Base-by-base conservation (phyloP, 2,797 vertebrate genomes). In the Bryconaethiops microstoma region DNA sequence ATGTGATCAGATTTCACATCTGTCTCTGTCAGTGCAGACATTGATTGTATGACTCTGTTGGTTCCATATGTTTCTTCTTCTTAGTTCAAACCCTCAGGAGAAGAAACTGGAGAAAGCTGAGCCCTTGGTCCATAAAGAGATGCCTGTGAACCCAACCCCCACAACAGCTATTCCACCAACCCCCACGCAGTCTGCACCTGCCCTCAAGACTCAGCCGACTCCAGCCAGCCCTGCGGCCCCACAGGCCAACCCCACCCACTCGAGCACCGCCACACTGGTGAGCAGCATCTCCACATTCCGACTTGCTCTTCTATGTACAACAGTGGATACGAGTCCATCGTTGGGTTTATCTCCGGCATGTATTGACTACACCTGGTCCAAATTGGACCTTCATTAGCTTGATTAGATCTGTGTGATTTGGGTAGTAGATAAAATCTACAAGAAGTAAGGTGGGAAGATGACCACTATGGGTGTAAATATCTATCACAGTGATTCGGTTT, bases 91-190 rank as follows among this genome's bases (percentile, higher is more conserved):
- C 81, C 88, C 88, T 83, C 92, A 87, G 82, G 94, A 95, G 88
- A 93, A 93, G 86, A 92, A 89, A 86, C 86, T 81, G 5, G 94
- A 94, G 76, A 90, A 90, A 74, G 23, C 82, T 2, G 93, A 94
- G 70, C 76, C 86, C 21, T 80, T 82, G 7, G 79, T 81, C 76
- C 89, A 88, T 48, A 94, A 93, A 90, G 48, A 80, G 64, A 82
- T 86, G 62, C 85, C 88, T n/a, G 86, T 88, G 48, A 83, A 87
- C 55, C 86, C 91, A 19, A 75, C 84, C 81, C 86, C 89, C 52
- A 19, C 88, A 3, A 39, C 82, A 0, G 71, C 85, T 5, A 85
- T 74, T 79, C 74, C 88, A 17, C 81, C 86, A 35, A 71, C 87
- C 55, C 86, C 90, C 68, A 85, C 88, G 65, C 92, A 91, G 84